A percentile compares a stretch with the other conserved stretches of the same genome.
Conservation (phyloP, 2,888 invertebrate genomes). For the Lasioglossum morio region DNA sequence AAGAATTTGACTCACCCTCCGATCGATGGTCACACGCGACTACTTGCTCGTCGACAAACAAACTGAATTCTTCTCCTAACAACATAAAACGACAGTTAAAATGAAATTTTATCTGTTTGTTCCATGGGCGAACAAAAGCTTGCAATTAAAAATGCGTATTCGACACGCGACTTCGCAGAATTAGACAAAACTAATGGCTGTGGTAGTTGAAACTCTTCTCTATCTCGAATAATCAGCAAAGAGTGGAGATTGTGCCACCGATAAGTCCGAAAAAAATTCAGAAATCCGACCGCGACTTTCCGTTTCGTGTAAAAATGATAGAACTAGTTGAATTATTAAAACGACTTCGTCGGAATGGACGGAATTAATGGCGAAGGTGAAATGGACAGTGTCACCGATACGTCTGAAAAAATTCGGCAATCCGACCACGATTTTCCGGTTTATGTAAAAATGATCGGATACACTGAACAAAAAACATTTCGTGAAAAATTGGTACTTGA, state of each 20-base stretch:
- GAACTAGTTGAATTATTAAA: too few species aligned
- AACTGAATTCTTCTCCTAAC: background rate
- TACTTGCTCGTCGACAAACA: background rate
- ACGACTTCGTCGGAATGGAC: background rate
- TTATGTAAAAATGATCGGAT: background rate
- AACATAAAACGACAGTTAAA: background rate
- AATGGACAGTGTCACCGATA: background rate
- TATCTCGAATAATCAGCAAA: background rate
- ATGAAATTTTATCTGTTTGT: background rate
- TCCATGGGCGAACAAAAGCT: background rate
- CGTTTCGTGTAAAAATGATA: background rate
- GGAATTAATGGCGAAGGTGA: background rate
- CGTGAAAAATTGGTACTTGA: background rate
- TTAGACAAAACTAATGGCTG: background rate
- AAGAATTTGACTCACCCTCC: slow-evolving; percentile 59
- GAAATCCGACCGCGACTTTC: background rate
- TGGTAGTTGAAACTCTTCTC: background rate
- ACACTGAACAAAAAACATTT: background rate
- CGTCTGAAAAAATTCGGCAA: background rate
- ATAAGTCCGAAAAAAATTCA: background rate
- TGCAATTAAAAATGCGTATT: background rate
- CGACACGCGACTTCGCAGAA: background rate
- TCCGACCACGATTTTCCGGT: background rate
- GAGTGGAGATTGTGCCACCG: background rate
- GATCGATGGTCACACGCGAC: slow-evolving; percentile 29